These are phyloP conservation scores for Aspidoscelis tigris DNA, from an alignment of 2,113 vertebrate species.

Conservation along the genomic window DNA sequence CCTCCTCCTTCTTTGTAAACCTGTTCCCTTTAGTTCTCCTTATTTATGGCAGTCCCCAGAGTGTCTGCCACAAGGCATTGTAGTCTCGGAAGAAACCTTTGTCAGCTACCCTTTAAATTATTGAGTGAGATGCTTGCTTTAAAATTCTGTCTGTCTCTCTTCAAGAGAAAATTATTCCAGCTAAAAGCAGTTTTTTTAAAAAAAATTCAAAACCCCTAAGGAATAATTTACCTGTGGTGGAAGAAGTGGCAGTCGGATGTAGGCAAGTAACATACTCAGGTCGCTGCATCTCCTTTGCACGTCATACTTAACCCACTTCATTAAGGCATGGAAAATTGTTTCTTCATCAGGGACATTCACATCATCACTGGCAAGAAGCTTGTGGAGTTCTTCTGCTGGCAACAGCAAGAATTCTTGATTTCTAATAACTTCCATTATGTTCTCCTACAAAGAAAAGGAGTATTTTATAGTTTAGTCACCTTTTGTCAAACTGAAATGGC, in stretches of 20 bases:
- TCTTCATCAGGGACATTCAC: constrained; percentile 85
- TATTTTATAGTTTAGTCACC: constrained; percentile 59
- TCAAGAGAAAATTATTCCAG: not conserved
- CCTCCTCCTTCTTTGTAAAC: too few species aligned
- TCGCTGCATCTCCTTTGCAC: constrained; percentile 77
- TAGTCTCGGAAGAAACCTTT: too few species aligned
- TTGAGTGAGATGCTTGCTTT: not conserved
- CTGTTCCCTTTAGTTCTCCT: too few species aligned
- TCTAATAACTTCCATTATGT: constrained; percentile 85
- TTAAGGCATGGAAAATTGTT: constrained; percentile 83
- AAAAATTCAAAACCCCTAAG: not conserved
- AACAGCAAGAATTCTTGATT: constrained; percentile 85
- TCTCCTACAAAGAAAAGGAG: constrained; percentile 71
- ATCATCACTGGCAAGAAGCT: constrained; percentile 83
- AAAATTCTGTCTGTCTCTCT: not conserved
- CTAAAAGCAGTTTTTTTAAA: not conserved
- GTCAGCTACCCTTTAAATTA: not conserved
- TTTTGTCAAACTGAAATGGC: constrained; percentile 39
- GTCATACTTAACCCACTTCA: constrained; percentile 85
- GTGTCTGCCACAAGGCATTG: too few species aligned
- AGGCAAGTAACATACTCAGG: constrained; percentile 81
- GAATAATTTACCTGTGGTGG: constrained; percentile 78
- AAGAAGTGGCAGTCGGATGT: constrained; percentile 80
- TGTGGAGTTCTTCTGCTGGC: constrained; percentile 80
- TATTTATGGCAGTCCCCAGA: too few species aligned